Evolutionary conservation across 2,797 vertebrate genomes (phyloP).

Genomic region (Corythornis leucogaster): DNA sequence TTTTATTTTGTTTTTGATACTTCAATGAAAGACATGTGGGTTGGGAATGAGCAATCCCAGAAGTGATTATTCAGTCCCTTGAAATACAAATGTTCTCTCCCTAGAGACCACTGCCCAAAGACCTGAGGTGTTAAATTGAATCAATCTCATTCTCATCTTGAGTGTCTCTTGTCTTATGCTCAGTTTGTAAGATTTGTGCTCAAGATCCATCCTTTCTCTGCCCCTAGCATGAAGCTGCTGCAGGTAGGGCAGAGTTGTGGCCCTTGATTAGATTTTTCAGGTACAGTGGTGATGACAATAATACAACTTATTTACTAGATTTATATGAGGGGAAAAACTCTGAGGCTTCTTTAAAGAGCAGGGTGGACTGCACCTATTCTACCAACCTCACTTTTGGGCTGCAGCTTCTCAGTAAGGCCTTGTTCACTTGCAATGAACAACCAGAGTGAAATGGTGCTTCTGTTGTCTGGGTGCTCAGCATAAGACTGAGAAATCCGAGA

Average conservation of each 20-base stretch:
- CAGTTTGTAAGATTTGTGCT: not conserved
- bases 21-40: not conserved
- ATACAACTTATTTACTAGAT: not conserved
- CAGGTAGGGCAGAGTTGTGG: not conserved
- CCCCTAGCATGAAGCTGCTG: not conserved
- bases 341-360: not conserved
- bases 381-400: not conserved
- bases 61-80: not conserved
- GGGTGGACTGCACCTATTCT: not conserved
- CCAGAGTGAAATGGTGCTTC: not conserved
- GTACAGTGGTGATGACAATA: not conserved
- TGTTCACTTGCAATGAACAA: not conserved
- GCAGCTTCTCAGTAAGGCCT: not conserved
- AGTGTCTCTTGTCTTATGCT: not conserved
- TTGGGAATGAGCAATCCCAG: not conserved
- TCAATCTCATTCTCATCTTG: not conserved
- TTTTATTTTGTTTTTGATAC: not conserved
- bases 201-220: not conserved
- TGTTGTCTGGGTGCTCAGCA: not conserved
- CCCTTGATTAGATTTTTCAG: not conserved
- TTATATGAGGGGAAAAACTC: not conserved
- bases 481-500: not conserved
- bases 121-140: not conserved
- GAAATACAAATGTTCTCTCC: not conserved
- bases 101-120: not conserved